These are phyloP conservation scores for Sebastes trivittatus DNA, from an alignment of 2,797 vertebrate species.

Conservation along the genomic window DNA sequence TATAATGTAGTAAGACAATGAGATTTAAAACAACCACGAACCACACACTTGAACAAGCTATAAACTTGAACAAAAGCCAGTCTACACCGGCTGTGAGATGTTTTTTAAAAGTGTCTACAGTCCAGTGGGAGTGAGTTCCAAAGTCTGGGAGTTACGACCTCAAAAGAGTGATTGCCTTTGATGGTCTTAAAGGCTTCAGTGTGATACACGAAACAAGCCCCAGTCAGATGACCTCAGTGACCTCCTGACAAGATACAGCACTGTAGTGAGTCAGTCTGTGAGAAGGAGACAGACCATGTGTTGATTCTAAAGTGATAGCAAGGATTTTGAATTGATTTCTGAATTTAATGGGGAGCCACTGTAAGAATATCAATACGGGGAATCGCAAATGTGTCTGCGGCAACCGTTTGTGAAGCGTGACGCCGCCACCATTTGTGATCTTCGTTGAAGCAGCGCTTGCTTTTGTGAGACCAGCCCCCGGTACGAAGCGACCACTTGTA, in stretches of 20 bases:
- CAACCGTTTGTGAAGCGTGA: background rate
- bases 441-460: background rate
- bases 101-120: background rate
- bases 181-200: conserved; percentile 16
- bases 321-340: background rate
- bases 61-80: background rate
- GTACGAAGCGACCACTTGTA: background rate
- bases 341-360: background rate
- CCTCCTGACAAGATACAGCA: background rate
- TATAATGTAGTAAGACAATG: background rate
- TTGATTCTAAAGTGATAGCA: background rate
- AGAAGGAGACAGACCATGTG: background rate
- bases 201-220: background rate
- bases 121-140: background rate
- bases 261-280: background rate
- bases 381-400: background rate
- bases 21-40: background rate
- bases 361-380: background rate
- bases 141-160: conserved; percentile 6
- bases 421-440: background rate
- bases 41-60: background rate
- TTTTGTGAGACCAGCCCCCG: background rate
- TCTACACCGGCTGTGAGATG: background rate
- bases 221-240: conserved; percentile 11
- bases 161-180: conserved; percentile 18